phyloP scores from a whole-genome alignment of 2,888 invertebrate species.

The Macrophya annulata region DNA sequence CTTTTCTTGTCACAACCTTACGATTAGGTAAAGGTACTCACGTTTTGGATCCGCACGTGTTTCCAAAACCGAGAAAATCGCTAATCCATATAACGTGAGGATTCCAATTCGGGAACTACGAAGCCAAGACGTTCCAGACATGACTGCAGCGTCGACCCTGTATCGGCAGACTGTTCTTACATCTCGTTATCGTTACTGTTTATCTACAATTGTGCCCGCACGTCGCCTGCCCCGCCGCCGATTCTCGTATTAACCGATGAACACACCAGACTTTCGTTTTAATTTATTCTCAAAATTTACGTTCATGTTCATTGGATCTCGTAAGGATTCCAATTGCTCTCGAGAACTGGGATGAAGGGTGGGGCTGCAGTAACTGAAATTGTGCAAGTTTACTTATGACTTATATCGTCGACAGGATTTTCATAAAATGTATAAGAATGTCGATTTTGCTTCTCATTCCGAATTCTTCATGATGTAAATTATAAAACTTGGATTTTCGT shows the following conservation, averaged over 20 bases:
- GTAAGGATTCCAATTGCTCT: background rate
- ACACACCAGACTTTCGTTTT: background rate
- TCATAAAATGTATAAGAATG: background rate
- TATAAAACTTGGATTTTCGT: background rate
- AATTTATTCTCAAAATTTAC: background rate
- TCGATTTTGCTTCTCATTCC: background rate
- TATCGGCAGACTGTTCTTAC: slow-evolving; percentile 40
- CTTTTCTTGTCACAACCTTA: background rate
- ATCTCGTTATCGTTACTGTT: slow-evolving; percentile 39
- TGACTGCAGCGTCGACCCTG: slow-evolving; percentile 51
- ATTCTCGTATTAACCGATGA: background rate
- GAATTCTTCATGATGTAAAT: background rate
- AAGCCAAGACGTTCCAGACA: slow-evolving; percentile 14
- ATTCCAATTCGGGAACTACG: background rate
- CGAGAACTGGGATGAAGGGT: background rate
- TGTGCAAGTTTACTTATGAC: background rate
- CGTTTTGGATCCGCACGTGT: slow-evolving; percentile 21
- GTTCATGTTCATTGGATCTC: too few relatives aligned
- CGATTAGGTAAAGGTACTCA: slow-evolving; percentile 10
- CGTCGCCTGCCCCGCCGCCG: background rate
- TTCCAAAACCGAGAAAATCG: slow-evolving; percentile 6
- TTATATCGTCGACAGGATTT: background rate
- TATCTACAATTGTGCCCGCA: slow-evolving; percentile 13
- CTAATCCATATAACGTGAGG: slow-evolving; percentile 34
- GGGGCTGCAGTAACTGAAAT: background rate